A percentile compares a stretch with the other conserved stretches of the same genome.
Evolutionary conservation across 2,113 vertebrate species (phyloP).

Genomic region (Rostratula benghalensis): DNA sequence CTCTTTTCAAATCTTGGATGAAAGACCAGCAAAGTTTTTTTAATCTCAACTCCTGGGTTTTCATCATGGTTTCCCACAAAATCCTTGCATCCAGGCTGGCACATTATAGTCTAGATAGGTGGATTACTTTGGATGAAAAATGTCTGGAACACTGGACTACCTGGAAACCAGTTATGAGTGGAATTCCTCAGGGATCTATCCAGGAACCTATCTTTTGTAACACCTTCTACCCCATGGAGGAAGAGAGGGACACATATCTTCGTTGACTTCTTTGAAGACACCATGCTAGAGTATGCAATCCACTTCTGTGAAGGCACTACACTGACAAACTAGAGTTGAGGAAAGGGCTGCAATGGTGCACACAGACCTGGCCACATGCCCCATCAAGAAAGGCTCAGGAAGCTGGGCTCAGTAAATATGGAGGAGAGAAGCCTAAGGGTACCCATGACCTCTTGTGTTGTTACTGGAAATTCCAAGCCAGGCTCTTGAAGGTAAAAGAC

Average conservation of each 20-base stretch:
- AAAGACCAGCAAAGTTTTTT: not conserved
- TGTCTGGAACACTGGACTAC: not conserved
- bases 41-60: not conserved
- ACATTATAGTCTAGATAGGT: not conserved
- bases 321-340: not conserved
- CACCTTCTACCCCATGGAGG: not conserved
- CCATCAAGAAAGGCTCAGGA: too few relatives aligned
- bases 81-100: not conserved
- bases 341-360: not conserved
- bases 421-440: not conserved
- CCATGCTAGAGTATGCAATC: not conserved
- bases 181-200: not conserved
- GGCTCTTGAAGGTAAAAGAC: not conserved
- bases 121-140: not conserved
- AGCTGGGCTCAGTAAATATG: not conserved
- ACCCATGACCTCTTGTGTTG: not conserved
- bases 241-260: not conserved
- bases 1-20: not conserved
- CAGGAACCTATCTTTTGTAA: not conserved
- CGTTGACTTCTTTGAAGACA: not conserved
- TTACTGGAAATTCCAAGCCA: not conserved
- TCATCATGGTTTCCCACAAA: not conserved
- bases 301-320: not conserved
- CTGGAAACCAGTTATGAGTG: not conserved
- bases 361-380: not conserved